phyloP scores from a whole-genome alignment of 2,113 vertebrate genomes.

The Poeciliopsis retropinna region DNA sequence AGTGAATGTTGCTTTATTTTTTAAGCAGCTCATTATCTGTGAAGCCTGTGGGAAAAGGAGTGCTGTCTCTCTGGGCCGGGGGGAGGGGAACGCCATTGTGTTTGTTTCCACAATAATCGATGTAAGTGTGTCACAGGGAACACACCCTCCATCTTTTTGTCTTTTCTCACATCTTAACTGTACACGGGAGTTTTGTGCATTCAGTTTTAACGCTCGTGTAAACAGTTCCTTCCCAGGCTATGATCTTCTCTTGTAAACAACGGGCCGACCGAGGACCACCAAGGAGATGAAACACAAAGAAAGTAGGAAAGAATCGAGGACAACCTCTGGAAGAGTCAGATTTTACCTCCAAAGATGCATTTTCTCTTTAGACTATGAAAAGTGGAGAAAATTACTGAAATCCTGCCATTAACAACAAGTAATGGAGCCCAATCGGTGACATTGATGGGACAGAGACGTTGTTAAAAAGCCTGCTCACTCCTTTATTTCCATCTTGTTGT shows the following conservation, averaged over 20 bases:
- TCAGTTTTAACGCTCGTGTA: conserved; percentile 16
- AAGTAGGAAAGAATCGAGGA: not conserved
- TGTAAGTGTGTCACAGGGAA: conserved; percentile 21
- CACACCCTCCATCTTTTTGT: conserved; percentile 33
- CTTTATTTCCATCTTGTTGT: not conserved
- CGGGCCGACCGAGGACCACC: conserved; percentile 26
- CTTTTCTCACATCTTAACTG: conserved; percentile 30
- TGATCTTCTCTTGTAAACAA: not conserved
- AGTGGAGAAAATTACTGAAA: not conserved
- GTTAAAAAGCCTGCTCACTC: not conserved
- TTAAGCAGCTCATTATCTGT: conserved; percentile 8
- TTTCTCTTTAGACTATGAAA: not conserved
- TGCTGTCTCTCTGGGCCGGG: conserved; percentile 6
- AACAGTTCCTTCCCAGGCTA: conserved; percentile 3
- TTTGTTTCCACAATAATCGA: conserved; percentile 69
- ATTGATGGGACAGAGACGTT: not conserved
- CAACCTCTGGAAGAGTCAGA: not conserved
- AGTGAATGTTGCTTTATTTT: conserved; percentile 6
- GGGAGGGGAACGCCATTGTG: conserved; percentile 24
- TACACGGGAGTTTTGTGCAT: not conserved
- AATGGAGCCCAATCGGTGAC: not conserved
- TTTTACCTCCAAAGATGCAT: conserved; percentile 1
- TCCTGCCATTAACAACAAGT: not conserved
- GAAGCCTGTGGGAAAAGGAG: conserved; percentile 51
- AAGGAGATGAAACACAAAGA: not conserved